These are phyloP conservation scores for Plagodis pulveraria DNA, from an alignment of 2,888 invertebrate species.

Conservation along the genomic window DNA sequence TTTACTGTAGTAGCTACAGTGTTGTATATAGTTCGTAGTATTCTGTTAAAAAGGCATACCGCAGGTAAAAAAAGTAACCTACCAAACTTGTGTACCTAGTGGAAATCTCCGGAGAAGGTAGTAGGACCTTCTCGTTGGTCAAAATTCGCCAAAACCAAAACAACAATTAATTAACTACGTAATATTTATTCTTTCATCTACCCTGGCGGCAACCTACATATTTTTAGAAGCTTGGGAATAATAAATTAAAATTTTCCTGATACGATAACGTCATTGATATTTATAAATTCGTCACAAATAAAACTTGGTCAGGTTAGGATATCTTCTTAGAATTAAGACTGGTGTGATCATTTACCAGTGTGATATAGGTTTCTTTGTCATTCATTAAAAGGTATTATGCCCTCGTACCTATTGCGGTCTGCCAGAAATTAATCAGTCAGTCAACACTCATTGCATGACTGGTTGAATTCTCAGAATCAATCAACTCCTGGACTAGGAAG, in stretches of 20 bases:
- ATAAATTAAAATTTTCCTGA: neutral
- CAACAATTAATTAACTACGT: too few species aligned
- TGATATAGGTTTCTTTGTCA: constrained; percentile 24
- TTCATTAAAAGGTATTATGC: constrained; percentile 1
- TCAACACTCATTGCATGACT: constrained; percentile 42
- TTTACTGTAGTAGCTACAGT: too few species aligned
- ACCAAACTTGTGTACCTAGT: too few species aligned
- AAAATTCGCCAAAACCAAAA: too few species aligned
- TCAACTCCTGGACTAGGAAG: neutral
- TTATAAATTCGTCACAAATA: constrained; percentile 19
- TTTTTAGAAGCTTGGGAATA: neutral
- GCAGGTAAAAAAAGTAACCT: too few species aligned
- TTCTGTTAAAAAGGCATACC: too few species aligned
- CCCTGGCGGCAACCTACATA: too few species aligned
- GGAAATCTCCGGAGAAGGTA: too few species aligned
- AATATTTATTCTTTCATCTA: too few species aligned
- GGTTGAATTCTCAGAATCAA: constrained; percentile 38
- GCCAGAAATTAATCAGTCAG: constrained; percentile 57
- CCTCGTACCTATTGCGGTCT: constrained; percentile 48
- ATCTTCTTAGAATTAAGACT: constrained; percentile 22
- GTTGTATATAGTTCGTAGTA: too few species aligned
- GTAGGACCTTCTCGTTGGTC: too few species aligned
- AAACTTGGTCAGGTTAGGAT: constrained; percentile 12
- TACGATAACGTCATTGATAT: constrained; percentile 9
- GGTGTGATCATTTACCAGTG: constrained; percentile 31